Evolutionary conservation across 2,113 vertebrate genomes (phyloP).

Genomic region (Cnemophilus loriae): DNA sequence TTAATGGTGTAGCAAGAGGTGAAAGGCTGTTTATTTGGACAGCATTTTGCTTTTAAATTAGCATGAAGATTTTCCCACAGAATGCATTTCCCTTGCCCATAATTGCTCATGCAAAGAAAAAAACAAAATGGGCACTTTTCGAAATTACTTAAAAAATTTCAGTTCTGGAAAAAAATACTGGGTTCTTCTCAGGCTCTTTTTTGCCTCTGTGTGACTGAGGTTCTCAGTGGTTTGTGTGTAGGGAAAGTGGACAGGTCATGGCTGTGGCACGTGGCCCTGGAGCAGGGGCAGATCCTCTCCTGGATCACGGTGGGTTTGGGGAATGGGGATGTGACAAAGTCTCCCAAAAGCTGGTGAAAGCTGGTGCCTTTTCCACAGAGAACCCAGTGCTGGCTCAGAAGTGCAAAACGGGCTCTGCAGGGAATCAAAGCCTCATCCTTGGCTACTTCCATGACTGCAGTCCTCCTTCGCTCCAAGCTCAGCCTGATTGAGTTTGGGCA

Average conservation of each 20-base stretch:
- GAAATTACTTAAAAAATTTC: neutral
- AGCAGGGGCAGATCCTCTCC: neutral
- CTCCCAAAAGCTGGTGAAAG: neutral
- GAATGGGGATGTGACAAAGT: rapidly evolving
- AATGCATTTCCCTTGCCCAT: neutral
- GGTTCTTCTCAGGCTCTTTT: neutral
- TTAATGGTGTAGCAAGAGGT: neutral
- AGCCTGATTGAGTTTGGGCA: neutral
- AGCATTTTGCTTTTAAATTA: neutral
- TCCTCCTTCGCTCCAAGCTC: neutral
- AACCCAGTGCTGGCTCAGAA: neutral
- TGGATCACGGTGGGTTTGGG: neutral
- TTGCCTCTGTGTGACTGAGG: rapidly evolving
- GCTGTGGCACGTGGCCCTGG: rapidly evolving
- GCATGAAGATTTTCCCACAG: neutral
- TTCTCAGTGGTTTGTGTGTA: neutral
- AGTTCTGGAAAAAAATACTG: neutral
- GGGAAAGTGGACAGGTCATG: neutral
- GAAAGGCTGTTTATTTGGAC: neutral
- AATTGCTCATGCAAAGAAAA: neutral
- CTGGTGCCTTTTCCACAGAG: rapidly evolving
- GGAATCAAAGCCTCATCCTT: neutral
- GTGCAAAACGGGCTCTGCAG: neutral
- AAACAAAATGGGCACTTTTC: neutral
- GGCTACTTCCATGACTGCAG: neutral